Evolutionary conservation across 1,140 invertebrate species (phyloP), one percentile per base, ranked within the genome.

Genomic region (Leucophenga varia): DNA sequence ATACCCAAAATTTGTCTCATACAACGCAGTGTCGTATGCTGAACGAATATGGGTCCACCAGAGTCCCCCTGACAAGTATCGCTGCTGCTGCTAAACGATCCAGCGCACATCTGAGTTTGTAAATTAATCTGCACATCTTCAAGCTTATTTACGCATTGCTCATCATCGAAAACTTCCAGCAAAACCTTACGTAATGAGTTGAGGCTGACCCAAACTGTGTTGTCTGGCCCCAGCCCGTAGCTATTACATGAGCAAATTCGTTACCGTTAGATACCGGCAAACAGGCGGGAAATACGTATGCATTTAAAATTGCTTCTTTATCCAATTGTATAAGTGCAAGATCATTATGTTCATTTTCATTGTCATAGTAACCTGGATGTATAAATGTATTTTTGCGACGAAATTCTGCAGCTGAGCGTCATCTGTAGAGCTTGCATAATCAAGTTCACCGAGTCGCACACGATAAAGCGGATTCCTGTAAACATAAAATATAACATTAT

Each of bases 91-190:
- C 34, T 57, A n/a, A 49, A 40, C 5, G 69, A 78, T 13, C 87
- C 87, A 10, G 86, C 87, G 64, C 88, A 90, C n/a, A 90, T 61
- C 59, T 81, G 80, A 13, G 54, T 61, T n/a, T 55, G 52, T 0
- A 40, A 42, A 4, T 57, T 49, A 1, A 73, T 50, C 5, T 16
- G 18, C 0, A 55, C 31, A 19, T 20, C 13, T 0, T 40, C 57
- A 2, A 53, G 18, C 2, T 50, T 60, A 19, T 54, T 39, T 28
- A 41, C 54, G 12, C 73, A 77, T 4, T 52, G 25, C 2, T 63
- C 43, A 20, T 67, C 50, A 13, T 48, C 47, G 12, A 73, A 69
- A 12, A 73, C 51, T 19, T 75, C 61, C 13, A 80, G 43, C 1
- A 60, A 74, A 3, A 83, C 82, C 59, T 83, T 82, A 2, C 78